Evolutionary conservation across 2,113 vertebrate genomes (phyloP), one percentile per base, ranked within the genome.

Genomic region (Cisticola juncidis): DNA sequence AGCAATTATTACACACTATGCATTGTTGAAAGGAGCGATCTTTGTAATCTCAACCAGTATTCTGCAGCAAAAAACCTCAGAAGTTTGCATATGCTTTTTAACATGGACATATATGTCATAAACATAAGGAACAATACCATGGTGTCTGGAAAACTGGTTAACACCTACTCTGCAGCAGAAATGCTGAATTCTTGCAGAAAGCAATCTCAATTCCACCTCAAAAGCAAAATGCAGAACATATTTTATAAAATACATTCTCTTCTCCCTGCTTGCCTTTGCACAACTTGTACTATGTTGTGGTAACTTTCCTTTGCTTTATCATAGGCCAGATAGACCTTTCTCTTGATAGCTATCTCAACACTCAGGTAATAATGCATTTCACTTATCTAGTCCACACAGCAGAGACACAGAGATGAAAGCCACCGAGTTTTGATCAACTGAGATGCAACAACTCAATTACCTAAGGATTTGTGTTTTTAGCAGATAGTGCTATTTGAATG

Each of bases 21-120:
- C 86, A 38, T 7, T 66, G 26, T 26, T 71, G 74, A 70, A 94
- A 60, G 33, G 70, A 84, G 29, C 8, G 5, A 23, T 29, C 58
- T 83, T 54, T 53, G 42, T n/a, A 76, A 42, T 72, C 54, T 70
- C 26, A 20, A 33, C 6, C 18, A 73, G 33, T 18, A 29, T 12
- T 69, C 15, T n/a, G 11, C 42, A 61, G 24, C 4, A 57, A 51
- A 61, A 68, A 29, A 6, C 0, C 2, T 50, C 40, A 38, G 6
- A 62, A 7, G 12, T 45, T 79, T 15, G 11, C n/a, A 85, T 11
- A 38, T 5, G 25, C 54, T 61, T 94, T 90, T 70, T 79, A 76
- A 40, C 22, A 29, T 1, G 1, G 42, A 56, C 47, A 9, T 5
- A 3, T 5, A 7, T 2, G 14, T 51, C 51, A 65, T 48, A 62